Percentiles rank a stretch among this genome's conserved stretches.
Evolutionary conservation across 2,888 invertebrate genomes (phyloP).

Genomic region (Junonia oenone): DNA sequence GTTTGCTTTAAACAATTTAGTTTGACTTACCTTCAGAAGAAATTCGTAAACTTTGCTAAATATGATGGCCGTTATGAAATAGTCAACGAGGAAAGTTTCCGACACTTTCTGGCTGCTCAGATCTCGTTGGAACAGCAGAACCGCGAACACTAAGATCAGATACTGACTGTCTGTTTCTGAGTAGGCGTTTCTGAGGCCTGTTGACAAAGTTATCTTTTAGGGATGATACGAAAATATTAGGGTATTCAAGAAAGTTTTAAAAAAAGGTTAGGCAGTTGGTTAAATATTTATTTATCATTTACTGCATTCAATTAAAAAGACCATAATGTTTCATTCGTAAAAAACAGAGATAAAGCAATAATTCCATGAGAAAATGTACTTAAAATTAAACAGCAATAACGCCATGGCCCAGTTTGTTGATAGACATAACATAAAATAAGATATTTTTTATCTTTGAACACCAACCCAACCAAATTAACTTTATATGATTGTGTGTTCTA

Average conservation of each 20-base stretch:
- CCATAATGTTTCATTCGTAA: too few species aligned
- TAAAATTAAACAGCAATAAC: too few species aligned
- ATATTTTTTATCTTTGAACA: too few species aligned
- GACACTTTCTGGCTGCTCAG: slow-evolving; percentile 82
- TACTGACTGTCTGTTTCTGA: slow-evolving; percentile 95
- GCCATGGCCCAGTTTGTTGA: too few species aligned
- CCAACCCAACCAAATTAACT: too few species aligned
- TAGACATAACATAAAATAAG: too few species aligned
- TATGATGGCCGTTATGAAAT: slow-evolving; percentile 93
- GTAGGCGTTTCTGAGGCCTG: slow-evolving; percentile 91
- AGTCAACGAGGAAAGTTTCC: slow-evolving; percentile 94
- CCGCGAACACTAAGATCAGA: slow-evolving; percentile 93
- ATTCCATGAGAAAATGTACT: too few species aligned
- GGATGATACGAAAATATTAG: not conserved
- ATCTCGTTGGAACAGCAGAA: slow-evolving; percentile 92
- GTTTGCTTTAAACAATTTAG: not conserved
- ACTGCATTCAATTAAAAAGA: too few species aligned
- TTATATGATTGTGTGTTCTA: too few species aligned
- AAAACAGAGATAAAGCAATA: too few species aligned
- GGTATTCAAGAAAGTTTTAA: not conserved
- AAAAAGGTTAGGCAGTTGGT: not conserved
- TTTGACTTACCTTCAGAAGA: slow-evolving; percentile 86
- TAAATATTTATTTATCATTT: not conserved
- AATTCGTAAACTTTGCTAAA: slow-evolving; percentile 95
- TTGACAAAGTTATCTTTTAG: not conserved